Conservation (phyloP, 2,797 vertebrate species). For the Scyliorhinus canicula region DNA sequence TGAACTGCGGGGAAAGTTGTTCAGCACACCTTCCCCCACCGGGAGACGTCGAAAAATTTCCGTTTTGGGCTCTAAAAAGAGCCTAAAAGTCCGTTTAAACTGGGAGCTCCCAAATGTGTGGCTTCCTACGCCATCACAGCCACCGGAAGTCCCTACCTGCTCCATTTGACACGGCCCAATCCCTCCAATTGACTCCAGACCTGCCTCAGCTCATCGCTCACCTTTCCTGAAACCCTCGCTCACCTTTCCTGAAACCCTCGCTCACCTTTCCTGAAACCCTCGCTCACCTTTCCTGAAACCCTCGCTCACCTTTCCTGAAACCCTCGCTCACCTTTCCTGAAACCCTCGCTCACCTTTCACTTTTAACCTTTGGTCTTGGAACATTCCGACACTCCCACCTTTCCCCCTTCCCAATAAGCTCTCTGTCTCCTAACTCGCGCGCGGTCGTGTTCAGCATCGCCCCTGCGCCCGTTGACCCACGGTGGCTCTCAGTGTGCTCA, state of each 20-base stretch:
- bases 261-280: background rate
- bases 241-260: background rate
- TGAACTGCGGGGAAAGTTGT: too few species aligned
- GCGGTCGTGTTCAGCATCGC: background rate
- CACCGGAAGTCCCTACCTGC: too few species aligned
- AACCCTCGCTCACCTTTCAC: background rate
- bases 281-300: background rate
- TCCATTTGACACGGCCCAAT: background rate
- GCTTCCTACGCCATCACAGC: too few species aligned
- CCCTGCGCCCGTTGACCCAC: background rate
- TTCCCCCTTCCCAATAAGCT: too few species aligned
- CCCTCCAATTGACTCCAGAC: background rate
- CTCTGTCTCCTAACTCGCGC: background rate
- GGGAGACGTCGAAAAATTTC: too few species aligned
- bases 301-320: background rate
- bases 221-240: background rate
- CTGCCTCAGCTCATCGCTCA: background rate
- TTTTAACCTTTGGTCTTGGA: background rate
- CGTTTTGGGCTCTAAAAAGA: too few species aligned
- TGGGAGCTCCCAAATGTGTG: too few species aligned
- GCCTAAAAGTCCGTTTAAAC: too few species aligned
- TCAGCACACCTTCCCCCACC: too few species aligned
- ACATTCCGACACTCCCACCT: background rate
- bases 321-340: background rate
- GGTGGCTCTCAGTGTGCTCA: too few species aligned